Evolutionary conservation across 2,113 vertebrate genomes (phyloP).

Genomic region (Mesoclemmys tuberculata): DNA sequence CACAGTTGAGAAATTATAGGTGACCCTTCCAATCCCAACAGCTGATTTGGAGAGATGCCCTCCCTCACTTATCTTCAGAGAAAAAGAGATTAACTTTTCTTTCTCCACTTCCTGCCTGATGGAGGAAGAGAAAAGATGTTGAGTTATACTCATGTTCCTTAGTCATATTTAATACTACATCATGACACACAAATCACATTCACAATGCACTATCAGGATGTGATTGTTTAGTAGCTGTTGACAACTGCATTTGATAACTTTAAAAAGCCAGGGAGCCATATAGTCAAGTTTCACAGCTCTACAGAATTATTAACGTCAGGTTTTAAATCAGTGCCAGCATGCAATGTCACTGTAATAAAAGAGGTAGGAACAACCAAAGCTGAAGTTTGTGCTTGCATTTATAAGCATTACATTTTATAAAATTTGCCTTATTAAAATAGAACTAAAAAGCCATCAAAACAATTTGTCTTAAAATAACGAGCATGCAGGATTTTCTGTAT

Average conservation of each 20-base stretch:
- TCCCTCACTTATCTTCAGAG: neutral
- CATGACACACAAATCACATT: neutral
- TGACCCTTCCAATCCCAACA: neutral
- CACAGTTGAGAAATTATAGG: neutral
- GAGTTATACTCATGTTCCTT: neutral
- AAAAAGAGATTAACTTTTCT: neutral
- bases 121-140: neutral
- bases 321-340: neutral
- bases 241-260: too few relatives aligned
- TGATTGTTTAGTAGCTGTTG: too few relatives aligned
- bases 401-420: neutral
- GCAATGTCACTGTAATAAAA: neutral
- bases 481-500: conserved; percentile 13
- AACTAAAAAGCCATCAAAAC: neutral
- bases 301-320: neutral
- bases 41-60: neutral
- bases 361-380: neutral
- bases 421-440: neutral
- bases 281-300: neutral
- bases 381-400: neutral
- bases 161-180: neutral
- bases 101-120: neutral
- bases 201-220: neutral
- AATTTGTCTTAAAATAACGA: neutral
- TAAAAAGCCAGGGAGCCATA: neutral